phyloP scores from a whole-genome alignment of 2,113 vertebrate species.

The Nasalis larvatus region DNA sequence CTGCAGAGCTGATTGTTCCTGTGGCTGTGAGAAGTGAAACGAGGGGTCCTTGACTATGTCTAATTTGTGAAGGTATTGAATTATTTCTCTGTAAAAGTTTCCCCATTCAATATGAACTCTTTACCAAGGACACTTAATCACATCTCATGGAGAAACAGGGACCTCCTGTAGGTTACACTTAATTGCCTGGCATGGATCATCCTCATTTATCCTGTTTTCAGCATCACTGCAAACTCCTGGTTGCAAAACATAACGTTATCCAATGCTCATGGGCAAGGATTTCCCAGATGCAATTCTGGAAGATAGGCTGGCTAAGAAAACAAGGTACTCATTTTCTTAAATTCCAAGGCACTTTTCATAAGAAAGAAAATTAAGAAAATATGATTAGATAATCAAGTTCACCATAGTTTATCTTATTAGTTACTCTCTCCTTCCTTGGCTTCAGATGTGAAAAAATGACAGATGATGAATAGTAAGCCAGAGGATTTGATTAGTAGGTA shows the following conservation, averaged over 20 bases:
- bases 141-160: background rate
- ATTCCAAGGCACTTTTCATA: background rate
- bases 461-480: background rate
- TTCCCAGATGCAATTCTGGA: background rate
- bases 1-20: background rate
- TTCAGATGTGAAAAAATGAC: background rate
- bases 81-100: slow-evolving; percentile 19
- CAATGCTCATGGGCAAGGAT: background rate
- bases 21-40: background rate
- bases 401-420: background rate
- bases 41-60: background rate
- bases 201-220: background rate
- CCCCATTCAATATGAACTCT: background rate
- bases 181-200: background rate
- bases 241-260: background rate
- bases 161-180: background rate
- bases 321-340: background rate
- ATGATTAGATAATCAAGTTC: background rate
- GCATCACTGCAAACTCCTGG: background rate
- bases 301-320: background rate
- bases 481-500: background rate
- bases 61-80: background rate
- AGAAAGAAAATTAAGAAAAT: background rate
- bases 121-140: background rate
- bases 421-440: background rate